A percentile compares a stretch with the other conserved stretches of the same genome.
Conservation (phyloP, 2,113 vertebrate genomes). For the Tachysurus fulvidraco region DNA sequence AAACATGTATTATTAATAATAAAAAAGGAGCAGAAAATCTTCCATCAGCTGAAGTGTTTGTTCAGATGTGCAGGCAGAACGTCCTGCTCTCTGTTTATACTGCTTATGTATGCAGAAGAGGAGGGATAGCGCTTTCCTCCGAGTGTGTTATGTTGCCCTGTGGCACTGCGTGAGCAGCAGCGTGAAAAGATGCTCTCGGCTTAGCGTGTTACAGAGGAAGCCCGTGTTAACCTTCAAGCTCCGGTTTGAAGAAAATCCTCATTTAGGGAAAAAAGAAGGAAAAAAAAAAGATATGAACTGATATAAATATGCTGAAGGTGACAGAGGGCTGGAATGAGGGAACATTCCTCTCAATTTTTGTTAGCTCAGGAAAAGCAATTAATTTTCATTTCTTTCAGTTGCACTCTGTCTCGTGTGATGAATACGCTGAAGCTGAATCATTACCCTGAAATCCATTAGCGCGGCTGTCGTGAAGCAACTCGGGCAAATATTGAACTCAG, state of each 20-base stretch:
- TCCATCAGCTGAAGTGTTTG: too few relatives aligned
- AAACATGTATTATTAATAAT: too few relatives aligned
- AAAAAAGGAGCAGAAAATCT: too few relatives aligned
- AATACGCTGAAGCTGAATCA: constrained; percentile 2
- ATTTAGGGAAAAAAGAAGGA: neutral
- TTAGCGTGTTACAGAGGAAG: neutral
- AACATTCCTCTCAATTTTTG: constrained; percentile 16
- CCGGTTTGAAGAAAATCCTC: neutral
- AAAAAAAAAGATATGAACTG: neutral
- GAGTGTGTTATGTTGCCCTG: neutral
- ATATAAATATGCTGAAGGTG: neutral
- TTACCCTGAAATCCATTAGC: constrained; percentile 14
- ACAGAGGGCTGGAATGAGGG: neutral
- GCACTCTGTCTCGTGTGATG: constrained; percentile 15
- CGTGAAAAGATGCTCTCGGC: neutral
- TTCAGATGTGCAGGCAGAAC: too few relatives aligned
- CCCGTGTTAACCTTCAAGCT: neutral
- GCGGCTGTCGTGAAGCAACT: neutral
- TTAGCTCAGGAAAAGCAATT: constrained; percentile 22
- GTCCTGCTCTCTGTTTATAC: too few relatives aligned
- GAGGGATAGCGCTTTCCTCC: neutral
- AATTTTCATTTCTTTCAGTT: constrained; percentile 19
- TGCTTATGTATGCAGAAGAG: neutral
- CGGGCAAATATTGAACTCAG: neutral
- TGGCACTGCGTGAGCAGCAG: neutral